Conservation (phyloP, 2,888 invertebrate genomes). For the Aquatica leii region DNA sequence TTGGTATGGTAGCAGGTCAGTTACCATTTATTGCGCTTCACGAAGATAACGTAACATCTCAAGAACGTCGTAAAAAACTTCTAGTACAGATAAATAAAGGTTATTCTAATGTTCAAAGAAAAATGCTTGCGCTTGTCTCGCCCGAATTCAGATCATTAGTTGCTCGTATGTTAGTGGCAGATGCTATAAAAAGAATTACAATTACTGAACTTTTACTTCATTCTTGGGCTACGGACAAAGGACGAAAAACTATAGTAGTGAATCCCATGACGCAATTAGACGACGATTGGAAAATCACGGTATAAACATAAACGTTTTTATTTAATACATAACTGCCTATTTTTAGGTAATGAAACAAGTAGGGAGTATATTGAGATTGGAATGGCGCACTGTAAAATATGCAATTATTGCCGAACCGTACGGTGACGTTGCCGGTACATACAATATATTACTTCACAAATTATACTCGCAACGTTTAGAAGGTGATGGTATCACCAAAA, state of each 20-base stretch:
- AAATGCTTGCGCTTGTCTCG: constrained; percentile 62
- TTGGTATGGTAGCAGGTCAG: constrained; percentile 77
- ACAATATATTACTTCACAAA: constrained; percentile 63
- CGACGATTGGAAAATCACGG: constrained; percentile 49
- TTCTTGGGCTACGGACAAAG: constrained; percentile 67
- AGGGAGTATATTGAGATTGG: constrained; percentile 61
- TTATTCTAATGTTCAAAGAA: constrained; percentile 67
- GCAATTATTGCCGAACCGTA: constrained; percentile 66
- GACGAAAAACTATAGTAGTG: constrained; percentile 63
- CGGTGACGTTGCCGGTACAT: constrained; percentile 68
- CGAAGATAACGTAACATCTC: constrained; percentile 58
- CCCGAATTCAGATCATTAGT: constrained; percentile 62
- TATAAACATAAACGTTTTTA: constrained; percentile 1
- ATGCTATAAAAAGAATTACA: constrained; percentile 64
- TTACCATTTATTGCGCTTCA: constrained; percentile 68
- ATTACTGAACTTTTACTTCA: constrained; percentile 67
- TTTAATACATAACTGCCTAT: constrained; percentile 14
- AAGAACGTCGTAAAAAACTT: constrained; percentile 68
- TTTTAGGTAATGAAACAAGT: constrained; percentile 62
- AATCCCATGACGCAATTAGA: constrained; percentile 61
- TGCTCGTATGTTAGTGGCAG: constrained; percentile 65
- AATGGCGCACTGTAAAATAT: constrained; percentile 61
- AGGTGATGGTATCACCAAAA: constrained; percentile 49
- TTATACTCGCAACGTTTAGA: constrained; percentile 41
- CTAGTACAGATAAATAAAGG: constrained; percentile 74